Conservation (phyloP, 2,797 vertebrate genomes). For the Taenioides sp. region DNA sequence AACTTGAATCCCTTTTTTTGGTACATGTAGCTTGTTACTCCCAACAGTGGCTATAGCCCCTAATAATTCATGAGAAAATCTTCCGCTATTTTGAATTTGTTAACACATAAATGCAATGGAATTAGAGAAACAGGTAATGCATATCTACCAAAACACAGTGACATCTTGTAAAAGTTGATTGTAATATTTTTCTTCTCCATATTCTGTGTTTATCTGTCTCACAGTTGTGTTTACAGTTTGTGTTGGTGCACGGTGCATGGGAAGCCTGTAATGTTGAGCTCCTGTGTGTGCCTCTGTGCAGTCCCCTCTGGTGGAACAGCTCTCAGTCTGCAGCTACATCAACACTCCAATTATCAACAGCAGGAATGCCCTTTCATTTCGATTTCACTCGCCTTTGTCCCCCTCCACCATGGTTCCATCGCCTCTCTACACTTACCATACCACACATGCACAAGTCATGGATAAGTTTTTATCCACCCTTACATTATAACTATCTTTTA, state of each 20-base stretch:
- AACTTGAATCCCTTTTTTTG: too few relatives aligned
- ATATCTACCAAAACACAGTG: too few relatives aligned
- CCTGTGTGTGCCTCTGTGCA: slow-evolving; percentile 52
- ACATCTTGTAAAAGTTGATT: too few relatives aligned
- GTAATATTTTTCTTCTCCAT: not conserved
- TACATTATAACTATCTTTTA: not conserved
- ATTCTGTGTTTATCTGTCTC: not conserved
- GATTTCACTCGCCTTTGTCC: slow-evolving; percentile 56
- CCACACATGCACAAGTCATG: not conserved
- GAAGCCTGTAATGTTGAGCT: slow-evolving; percentile 57
- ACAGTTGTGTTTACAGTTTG: slow-evolving; percentile 17
- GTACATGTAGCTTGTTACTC: too few relatives aligned
- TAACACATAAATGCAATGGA: too few relatives aligned
- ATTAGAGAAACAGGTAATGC: too few relatives aligned
- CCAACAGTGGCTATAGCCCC: too few relatives aligned
- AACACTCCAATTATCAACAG: slow-evolving; percentile 70
- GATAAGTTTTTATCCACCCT: not conserved
- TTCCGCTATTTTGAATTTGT: too few relatives aligned
- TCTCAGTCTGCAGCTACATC: slow-evolving; percentile 63
- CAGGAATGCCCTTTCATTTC: slow-evolving; percentile 66
- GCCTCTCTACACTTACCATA: not conserved
- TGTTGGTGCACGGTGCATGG: slow-evolving; percentile 45
- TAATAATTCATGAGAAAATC: too few relatives aligned
- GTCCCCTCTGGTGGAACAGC: slow-evolving; percentile 64
- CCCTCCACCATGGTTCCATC: slow-evolving; percentile 9